Evolutionary conservation across 2,888 invertebrate species (phyloP).

Genomic region (Petrolisthes cinctipes): DNA sequence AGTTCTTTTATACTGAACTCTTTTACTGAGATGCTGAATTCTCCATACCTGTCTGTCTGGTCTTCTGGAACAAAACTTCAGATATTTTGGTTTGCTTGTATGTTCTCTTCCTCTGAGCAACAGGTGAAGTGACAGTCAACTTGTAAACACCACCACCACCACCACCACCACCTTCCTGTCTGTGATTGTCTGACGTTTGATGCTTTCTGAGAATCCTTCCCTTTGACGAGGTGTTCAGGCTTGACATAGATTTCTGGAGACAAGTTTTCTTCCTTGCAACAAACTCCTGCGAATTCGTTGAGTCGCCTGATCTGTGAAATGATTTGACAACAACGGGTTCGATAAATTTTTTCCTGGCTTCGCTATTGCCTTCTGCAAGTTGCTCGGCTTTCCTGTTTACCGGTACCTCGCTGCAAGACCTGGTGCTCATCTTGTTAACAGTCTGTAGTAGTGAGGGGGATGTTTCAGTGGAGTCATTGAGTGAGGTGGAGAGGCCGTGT

Average conservation of each 20-base stretch:
- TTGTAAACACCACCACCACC: not conserved
- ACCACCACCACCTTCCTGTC: not conserved
- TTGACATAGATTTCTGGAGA: not conserved
- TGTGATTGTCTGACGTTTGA: not conserved
- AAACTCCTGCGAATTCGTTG: not conserved
- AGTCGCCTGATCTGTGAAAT: not conserved
- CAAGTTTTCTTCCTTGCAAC: not conserved
- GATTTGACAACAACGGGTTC: not conserved
- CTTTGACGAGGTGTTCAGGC: not conserved
- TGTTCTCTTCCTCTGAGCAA: not conserved
- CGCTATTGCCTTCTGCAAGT: not conserved
- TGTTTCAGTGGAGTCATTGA: not conserved
- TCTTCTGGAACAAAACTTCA: not conserved
- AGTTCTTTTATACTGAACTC: too few relatives aligned
- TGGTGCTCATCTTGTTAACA: not conserved
- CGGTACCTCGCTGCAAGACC: too few relatives aligned
- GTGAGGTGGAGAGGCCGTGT: not conserved
- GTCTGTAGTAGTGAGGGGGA: slow-evolving; percentile 29
- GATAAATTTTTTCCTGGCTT: not conserved
- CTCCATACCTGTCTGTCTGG: slow-evolving; percentile 9
- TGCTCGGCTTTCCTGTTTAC: not conserved
- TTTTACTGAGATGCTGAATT: not conserved
- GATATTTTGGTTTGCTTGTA: slow-evolving; percentile 41
- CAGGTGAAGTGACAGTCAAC: not conserved
- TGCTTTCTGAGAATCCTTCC: not conserved